A percentile compares a stretch with the other conserved stretches of the same genome.
phyloP scores from a whole-genome alignment of 2,113 vertebrate genomes.

The Orycteropus afer region DNA sequence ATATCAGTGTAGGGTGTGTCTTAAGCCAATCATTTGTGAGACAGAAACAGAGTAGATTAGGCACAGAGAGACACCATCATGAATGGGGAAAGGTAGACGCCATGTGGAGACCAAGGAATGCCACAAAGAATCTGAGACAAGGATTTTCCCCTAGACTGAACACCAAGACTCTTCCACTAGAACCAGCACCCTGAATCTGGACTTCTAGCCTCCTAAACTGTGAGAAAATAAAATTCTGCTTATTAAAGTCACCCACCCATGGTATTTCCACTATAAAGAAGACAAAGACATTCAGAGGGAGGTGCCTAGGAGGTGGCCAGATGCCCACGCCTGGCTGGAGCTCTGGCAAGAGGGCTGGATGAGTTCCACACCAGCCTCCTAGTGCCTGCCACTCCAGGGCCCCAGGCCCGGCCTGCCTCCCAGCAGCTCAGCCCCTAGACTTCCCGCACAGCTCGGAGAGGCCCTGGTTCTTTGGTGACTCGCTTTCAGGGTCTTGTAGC shows the following conservation, averaged over 20 bases:
- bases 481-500: conserved; percentile 38
- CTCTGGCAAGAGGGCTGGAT: background rate
- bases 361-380: background rate
- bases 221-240: background rate
- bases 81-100: background rate
- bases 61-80: too few relatives aligned
- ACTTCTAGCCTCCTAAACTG: background rate
- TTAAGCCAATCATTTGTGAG: too few relatives aligned
- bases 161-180: background rate
- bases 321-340: background rate
- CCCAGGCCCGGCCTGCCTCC: background rate
- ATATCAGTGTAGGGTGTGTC: too few relatives aligned
- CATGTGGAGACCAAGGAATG: background rate
- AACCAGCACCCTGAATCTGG: background rate
- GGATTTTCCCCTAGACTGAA: background rate
- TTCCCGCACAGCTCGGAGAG: background rate
- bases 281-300: background rate
- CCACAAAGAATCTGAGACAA: background rate
- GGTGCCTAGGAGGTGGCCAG: background rate
- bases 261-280: background rate
- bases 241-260: background rate
- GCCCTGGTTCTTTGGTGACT: background rate
- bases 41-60: too few relatives aligned
- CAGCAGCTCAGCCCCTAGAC: background rate
- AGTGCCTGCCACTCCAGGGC: background rate